Conservation (phyloP, 2,113 vertebrate genomes). For the Lates calcarifer region DNA sequence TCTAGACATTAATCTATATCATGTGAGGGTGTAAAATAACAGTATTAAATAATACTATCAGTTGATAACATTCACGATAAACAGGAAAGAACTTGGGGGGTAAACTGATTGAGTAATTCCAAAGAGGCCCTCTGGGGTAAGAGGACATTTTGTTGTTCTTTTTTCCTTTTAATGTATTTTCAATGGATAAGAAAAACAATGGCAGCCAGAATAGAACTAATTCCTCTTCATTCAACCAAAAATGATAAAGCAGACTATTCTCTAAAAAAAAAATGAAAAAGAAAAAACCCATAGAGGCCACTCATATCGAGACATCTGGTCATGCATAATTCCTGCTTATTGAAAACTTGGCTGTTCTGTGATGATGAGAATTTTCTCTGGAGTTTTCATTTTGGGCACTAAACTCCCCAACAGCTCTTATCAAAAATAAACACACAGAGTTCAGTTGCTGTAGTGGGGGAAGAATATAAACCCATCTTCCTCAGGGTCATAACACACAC, state of each 20-base stretch:
- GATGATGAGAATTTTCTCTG: constrained; percentile 76
- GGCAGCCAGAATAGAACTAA: constrained; percentile 22
- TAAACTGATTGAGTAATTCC: constrained; percentile 18
- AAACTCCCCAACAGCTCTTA: constrained; percentile 74
- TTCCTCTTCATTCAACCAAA: constrained; percentile 50
- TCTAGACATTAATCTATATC: constrained; percentile 21
- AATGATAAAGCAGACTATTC: constrained; percentile 58
- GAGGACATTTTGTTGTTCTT: constrained; percentile 11
- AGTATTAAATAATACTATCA: constrained; percentile 9
- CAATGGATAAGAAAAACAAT: constrained; percentile 57
- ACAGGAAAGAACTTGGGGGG: constrained; percentile 15
- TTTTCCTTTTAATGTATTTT: constrained; percentile 47
- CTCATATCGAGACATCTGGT: constrained; percentile 79
- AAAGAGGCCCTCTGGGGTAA: constrained; percentile 17
- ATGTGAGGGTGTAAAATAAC: constrained; percentile 37
- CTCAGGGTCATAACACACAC: constrained; percentile 34
- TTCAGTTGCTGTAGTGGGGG: constrained; percentile 31
- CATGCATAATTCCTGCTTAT: constrained; percentile 83
- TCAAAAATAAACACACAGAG: constrained; percentile 73
- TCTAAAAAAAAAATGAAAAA: constrained; percentile 11
- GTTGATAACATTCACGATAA: constrained; percentile 8
- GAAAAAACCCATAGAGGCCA: constrained; percentile 50
- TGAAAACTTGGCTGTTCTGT: constrained; percentile 75
- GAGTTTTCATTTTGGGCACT: constrained; percentile 73
- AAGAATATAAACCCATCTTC: constrained; percentile 24